Conservation (phyloP, 2,113 vertebrate genomes). For the Mus pahari region DNA sequence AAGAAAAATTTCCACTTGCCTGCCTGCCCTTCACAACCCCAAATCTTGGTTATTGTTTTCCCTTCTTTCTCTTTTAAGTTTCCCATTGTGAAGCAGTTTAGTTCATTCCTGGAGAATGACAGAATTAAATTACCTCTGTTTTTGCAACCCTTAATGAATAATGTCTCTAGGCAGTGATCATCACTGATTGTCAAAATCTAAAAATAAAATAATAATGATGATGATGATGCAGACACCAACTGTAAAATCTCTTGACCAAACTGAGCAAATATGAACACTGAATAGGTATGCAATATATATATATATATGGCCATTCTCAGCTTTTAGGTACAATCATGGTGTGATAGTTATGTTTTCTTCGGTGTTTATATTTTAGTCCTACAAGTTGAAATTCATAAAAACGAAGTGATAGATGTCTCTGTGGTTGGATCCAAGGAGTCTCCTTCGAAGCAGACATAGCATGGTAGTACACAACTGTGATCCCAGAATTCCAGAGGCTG, state of each 20-base stretch:
- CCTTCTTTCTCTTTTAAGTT: neutral
- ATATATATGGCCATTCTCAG: neutral
- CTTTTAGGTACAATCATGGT: neutral
- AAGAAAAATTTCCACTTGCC: constrained; percentile 35
- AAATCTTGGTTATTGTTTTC: neutral
- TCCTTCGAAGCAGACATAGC: neutral
- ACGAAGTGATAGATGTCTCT: constrained; percentile 1
- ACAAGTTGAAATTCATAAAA: constrained; percentile 2
- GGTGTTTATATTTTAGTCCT: constrained; percentile 4
- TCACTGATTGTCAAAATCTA: constrained; percentile 48
- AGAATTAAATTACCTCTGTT: constrained; percentile 35
- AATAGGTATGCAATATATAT: neutral
- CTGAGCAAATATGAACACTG: neutral
- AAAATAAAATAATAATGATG: constrained; percentile 50
- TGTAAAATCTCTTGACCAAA: constrained; percentile 20
- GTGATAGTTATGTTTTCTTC: neutral
- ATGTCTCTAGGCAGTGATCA: constrained; percentile 12
- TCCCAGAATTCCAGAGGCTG: neutral
- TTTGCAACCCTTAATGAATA: constrained; percentile 30
- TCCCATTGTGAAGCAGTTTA: neutral
- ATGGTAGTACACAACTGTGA: neutral
- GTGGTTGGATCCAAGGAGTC: neutral
- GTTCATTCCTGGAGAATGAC: constrained; percentile 35
- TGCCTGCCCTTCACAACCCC: neutral
- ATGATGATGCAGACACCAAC: neutral